Evolutionary conservation across 2,888 invertebrate species (phyloP).

Genomic region (Drosophila engyochracea): DNA sequence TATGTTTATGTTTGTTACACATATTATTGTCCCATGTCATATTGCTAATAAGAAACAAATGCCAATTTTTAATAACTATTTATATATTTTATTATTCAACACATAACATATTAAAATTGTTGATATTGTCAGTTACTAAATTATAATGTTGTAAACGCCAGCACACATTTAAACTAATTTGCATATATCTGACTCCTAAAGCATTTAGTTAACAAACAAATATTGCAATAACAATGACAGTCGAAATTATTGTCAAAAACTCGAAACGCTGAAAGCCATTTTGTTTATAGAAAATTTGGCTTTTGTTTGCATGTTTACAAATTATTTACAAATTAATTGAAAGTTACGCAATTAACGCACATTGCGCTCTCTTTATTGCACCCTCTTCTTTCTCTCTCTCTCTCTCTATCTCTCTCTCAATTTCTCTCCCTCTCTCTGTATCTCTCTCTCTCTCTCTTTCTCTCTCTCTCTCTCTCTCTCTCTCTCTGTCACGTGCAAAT

Average conservation of each 20-base stretch:
- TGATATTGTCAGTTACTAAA: constrained; percentile 19
- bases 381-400: background rate
- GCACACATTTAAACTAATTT: constrained; percentile 31
- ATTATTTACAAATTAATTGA: constrained; percentile 72
- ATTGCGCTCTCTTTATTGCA: background rate
- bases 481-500: constrained; percentile 11
- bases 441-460: background rate
- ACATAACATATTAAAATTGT: constrained; percentile 4
- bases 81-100: background rate
- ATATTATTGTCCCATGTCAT: background rate
- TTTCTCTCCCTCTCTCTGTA: background rate
- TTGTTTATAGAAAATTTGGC: constrained; percentile 6
- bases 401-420: background rate
- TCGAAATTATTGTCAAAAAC: background rate
- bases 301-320: constrained; percentile 49
- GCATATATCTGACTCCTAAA: constrained; percentile 14
- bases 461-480: background rate
- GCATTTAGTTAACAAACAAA: constrained; percentile 23
- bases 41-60: background rate
- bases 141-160: constrained; percentile 14
- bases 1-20: background rate
- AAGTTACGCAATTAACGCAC: constrained; percentile 60
- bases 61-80: background rate
- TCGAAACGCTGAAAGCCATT: constrained; percentile 8
- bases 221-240: constrained; percentile 27